Evolutionary conservation across 1,140 invertebrate genomes (phyloP).

Genomic region (Paramacrobiotus metropolitanus): DNA sequence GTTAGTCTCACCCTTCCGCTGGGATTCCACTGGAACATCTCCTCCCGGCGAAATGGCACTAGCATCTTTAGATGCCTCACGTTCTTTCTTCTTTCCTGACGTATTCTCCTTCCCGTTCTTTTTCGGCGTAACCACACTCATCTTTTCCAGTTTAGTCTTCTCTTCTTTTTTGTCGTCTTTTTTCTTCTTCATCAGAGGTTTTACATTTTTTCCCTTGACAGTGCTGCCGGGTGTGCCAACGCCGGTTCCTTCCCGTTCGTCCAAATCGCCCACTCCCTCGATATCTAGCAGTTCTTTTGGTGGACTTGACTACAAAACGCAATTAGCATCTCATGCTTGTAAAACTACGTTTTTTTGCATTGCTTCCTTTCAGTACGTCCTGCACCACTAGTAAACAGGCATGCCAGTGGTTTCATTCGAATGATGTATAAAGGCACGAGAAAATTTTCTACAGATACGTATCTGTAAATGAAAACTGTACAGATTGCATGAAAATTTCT

Average conservation of each 20-base stretch:
- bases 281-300: background rate
- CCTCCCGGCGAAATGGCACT: too few relatives aligned
- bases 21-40: background rate
- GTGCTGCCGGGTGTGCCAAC: background rate
- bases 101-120: background rate
- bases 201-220: background rate
- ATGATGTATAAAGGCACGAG: too few relatives aligned
- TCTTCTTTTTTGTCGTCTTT: background rate
- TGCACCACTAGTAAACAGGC: too few relatives aligned
- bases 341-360: background rate
- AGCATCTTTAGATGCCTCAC: too few relatives aligned
- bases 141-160: background rate
- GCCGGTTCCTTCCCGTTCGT: background rate
- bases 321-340: background rate
- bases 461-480: too few relatives aligned
- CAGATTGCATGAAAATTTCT: too few relatives aligned
- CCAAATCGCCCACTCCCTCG: background rate
- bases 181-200: background rate
- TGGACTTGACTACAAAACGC: background rate
- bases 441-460: too few relatives aligned
- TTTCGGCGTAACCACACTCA: background rate
- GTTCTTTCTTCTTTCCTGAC: background rate
- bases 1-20: background rate
- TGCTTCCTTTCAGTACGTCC: background rate
- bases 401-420: too few relatives aligned